A percentile compares a stretch with the other conserved stretches of the same genome.
Evolutionary conservation across 2,888 invertebrate species (phyloP).

Genomic region (Bombylius major): DNA sequence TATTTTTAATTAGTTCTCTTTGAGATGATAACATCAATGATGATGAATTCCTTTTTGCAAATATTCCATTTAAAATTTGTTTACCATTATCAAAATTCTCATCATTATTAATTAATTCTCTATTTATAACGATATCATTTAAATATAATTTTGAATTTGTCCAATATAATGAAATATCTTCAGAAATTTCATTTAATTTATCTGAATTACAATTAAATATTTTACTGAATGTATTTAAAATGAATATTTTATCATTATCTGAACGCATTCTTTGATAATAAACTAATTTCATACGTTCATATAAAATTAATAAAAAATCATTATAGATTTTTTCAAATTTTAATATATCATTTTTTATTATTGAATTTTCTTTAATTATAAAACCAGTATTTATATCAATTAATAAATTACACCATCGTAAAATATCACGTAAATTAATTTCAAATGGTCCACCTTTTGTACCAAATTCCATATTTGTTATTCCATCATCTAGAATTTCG

Average conservation of each 20-base stretch:
- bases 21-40: constrained; percentile 45
- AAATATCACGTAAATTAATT: constrained; percentile 90
- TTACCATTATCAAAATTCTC: constrained; percentile 25
- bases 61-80: constrained; percentile 27
- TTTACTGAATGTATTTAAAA: constrained; percentile 41
- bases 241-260: constrained; percentile 57
- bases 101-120: constrained; percentile 26
- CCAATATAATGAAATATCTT: constrained; percentile 45
- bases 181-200: constrained; percentile 32
- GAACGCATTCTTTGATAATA: constrained; percentile 82
- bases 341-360: constrained; percentile 5
- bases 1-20: constrained; percentile 54
- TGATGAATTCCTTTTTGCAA: constrained; percentile 28
- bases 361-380: constrained; percentile 24
- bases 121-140: constrained; percentile 47
- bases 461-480: constrained; percentile 58
- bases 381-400: constrained; percentile 33
- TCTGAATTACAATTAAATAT: constrained; percentile 38
- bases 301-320: constrained; percentile 26
- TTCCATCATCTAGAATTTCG: constrained; percentile 49
- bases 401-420: constrained; percentile 80
- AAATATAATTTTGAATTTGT: constrained; percentile 46
- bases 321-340: constrained; percentile 17
- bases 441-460: constrained; percentile 87
- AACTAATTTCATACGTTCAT: constrained; percentile 52